Percentiles rank a stretch among this genome's conserved stretches.
Conservation (phyloP, 30 jellyfish, hydroid and myxozoan species). For the Aurelia sp. region DNA sequence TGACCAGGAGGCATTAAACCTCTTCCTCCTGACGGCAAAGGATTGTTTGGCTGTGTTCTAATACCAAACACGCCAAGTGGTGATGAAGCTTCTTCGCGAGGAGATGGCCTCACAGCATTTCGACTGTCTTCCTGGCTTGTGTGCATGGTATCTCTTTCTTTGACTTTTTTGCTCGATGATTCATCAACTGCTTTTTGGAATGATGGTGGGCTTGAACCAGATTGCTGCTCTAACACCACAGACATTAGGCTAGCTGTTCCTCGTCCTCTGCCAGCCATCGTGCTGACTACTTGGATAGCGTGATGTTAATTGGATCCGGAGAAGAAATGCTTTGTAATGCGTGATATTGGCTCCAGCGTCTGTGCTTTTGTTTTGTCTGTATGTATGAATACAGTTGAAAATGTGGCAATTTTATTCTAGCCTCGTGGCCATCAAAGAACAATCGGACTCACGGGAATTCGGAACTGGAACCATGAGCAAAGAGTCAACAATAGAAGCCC, state of each 20-base stretch:
- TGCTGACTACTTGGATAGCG: too few species aligned
- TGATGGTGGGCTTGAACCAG: background rate
- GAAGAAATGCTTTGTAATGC: too few species aligned
- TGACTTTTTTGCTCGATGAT: background rate
- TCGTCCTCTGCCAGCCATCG: slow-evolving; percentile 69
- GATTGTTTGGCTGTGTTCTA: background rate
- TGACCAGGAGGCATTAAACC: slow-evolving; percentile 59
- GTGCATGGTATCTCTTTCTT: background rate
- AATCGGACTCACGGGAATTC: too few species aligned
- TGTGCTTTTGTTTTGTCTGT: too few species aligned
- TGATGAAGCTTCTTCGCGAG: background rate
- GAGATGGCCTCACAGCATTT: too few species aligned
- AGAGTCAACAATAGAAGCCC: too few species aligned
- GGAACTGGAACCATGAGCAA: too few species aligned
- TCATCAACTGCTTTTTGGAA: background rate
- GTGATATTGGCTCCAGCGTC: too few species aligned
- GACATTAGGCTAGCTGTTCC: slow-evolving; percentile 13
- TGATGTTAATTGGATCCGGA: too few species aligned
- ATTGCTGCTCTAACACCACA: slow-evolving; percentile 20
- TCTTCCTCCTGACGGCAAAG: slow-evolving; percentile 43
- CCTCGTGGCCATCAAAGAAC: too few species aligned
- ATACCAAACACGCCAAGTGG: background rate
- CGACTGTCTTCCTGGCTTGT: background rate
- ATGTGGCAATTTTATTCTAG: too few species aligned
- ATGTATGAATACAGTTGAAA: too few species aligned